Evolutionary conservation across 2,888 invertebrate genomes (phyloP), one percentile per base, ranked within the genome.

Genomic region (Chrysomela aeneicollis): DNA sequence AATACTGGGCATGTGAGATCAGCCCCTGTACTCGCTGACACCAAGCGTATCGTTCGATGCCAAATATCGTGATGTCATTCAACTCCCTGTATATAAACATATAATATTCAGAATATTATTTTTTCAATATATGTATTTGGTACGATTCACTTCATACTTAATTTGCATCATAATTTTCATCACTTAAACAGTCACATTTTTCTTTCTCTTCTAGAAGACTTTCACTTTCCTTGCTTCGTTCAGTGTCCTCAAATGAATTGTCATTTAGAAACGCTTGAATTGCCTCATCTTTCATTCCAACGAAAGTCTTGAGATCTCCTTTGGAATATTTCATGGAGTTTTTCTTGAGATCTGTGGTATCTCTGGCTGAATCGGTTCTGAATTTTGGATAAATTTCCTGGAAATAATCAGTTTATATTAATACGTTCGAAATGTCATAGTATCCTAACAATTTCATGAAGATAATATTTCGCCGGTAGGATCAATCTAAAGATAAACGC

Each of bases 271-370:
- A 77, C 5, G 83, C 84, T 67, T 79, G 78, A 46, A 77, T 74
- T 1, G 79, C 84, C 66, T 85, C 84, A 64, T 85, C 85, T 65
- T 84, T 85, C 54, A 84, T 84, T 49, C 84, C 84, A 47, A 81
- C 80, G 8, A 82, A 73, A 1, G 79, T 76, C 1, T 79, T 83
- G 35, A 80, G 81, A 66, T 81, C 82, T 17, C 76, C 75, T n/a
- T 74, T 74, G 6, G 68, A 54, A 46, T 76, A 76, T 57, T 67
- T 66, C 60, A 72, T 77, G 8, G 73, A 73, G 32, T 66, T 69
- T 22, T 69, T 73, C 49, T 74, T 69, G 59, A 68, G 55, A 55
- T 63, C 52, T 19, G 57, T 61, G 59, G 73, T 76, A 30, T 78
- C 77, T 60, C 15, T 42, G 15, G 3, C 1, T 1, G 15, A 42